Conservation (phyloP, 1,140 invertebrate species). For the Drosophila burlai region DNA sequence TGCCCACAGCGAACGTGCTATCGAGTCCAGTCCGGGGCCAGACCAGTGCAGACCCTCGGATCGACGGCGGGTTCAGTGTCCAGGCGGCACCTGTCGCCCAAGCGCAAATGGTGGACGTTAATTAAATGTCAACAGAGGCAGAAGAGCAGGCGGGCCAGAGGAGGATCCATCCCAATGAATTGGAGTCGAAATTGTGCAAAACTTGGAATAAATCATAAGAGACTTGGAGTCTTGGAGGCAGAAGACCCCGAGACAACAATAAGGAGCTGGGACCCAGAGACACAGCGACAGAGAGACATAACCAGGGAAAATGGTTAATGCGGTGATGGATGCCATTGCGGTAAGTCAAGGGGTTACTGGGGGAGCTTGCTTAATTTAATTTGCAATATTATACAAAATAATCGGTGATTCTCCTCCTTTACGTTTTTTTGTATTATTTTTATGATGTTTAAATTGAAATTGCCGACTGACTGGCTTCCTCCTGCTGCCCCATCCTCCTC, state of each 20-base stretch:
- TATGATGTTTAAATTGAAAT: slow-evolving; percentile 73
- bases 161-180: slow-evolving; percentile 51
- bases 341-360: slow-evolving; percentile 70
- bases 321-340: slow-evolving; percentile 84
- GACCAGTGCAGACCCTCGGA: neutral
- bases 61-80: slow-evolving; percentile 26
- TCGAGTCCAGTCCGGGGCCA: slow-evolving; percentile 2
- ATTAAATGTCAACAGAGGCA: slow-evolving; percentile 78
- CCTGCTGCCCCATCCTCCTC: neutral
- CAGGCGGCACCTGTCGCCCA: slow-evolving; percentile 62
- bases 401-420: slow-evolving; percentile 14
- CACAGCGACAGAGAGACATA: neutral
- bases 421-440: slow-evolving; percentile 20
- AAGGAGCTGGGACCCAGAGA: neutral
- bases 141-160: slow-evolving; percentile 1
- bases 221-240: neutral
- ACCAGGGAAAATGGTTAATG: slow-evolving; percentile 70
- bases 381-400: slow-evolving; percentile 56
- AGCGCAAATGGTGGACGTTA: slow-evolving; percentile 70
- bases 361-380: slow-evolving; percentile 65
- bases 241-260: neutral
- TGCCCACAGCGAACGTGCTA: slow-evolving; percentile 46
- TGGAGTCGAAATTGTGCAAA: slow-evolving; percentile 66
- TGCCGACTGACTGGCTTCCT: slow-evolving; percentile 27
- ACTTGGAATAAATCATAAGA: slow-evolving; percentile 72